Evolutionary conservation across 2,888 invertebrate genomes (phyloP).

Genomic region (Isoperla grammatica): DNA sequence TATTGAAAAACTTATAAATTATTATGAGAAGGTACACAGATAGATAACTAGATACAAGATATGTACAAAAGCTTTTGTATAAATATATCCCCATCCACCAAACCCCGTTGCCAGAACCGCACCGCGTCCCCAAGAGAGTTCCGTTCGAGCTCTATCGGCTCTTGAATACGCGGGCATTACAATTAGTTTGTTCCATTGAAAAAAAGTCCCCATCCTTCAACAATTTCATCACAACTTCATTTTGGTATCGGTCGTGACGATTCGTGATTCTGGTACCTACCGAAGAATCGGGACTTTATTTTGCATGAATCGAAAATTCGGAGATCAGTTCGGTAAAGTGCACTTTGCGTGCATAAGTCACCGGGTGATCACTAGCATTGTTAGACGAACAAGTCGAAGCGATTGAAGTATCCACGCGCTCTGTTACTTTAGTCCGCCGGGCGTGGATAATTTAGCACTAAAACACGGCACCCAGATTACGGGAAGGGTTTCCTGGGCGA

Average conservation of each 20-base stretch:
- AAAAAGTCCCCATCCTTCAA: slow-evolving; percentile 17
- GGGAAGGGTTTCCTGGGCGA: slow-evolving; percentile 76
- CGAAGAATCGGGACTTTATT: slow-evolving; percentile 16
- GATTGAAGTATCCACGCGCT: too few species aligned
- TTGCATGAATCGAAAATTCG: too few species aligned
- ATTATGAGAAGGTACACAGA: slow-evolving; percentile 12
- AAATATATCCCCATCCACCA: slow-evolving; percentile 15
- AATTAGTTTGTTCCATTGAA: not conserved
- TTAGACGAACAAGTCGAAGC: too few species aligned
- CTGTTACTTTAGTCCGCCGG: too few species aligned
- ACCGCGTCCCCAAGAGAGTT: too few species aligned
- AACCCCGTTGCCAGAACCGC: slow-evolving; percentile 14
- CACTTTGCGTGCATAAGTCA: too few species aligned
- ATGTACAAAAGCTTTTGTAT: slow-evolving; percentile 15
- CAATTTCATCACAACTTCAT: slow-evolving; percentile 5
- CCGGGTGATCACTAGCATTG: too few species aligned
- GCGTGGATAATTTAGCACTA: not conserved
- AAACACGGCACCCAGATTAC: slow-evolving; percentile 40
- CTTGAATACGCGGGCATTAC: too few species aligned
- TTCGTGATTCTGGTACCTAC: not conserved
- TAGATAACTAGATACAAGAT: slow-evolving; percentile 8
- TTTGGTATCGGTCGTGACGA: not conserved
- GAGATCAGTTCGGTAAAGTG: too few species aligned
- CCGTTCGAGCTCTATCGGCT: too few species aligned
- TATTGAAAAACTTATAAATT: too few species aligned